These are phyloP conservation scores for Nymphicus hollandicus DNA, from an alignment of 2,113 vertebrate genomes.

Conservation along the genomic window DNA sequence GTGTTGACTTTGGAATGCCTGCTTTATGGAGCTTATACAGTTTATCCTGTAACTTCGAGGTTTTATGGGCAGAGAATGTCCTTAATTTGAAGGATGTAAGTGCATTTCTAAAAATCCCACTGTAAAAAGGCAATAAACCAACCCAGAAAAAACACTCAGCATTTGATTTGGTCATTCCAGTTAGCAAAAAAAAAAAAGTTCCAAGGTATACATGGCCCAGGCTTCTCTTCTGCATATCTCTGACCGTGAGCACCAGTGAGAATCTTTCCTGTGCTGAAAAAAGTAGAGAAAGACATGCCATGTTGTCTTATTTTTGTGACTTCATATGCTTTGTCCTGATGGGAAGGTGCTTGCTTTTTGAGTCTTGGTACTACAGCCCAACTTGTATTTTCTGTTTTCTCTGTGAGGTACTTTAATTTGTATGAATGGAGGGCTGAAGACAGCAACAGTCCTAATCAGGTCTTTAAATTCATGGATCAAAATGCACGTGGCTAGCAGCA, in stretches of 20 bases:
- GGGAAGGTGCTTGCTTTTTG: neutral
- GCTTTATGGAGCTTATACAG: neutral
- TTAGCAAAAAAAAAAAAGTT: neutral
- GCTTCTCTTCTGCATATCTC: neutral
- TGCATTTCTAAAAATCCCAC: neutral
- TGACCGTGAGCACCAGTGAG: neutral
- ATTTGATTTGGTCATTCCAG: neutral
- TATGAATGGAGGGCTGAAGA: neutral
- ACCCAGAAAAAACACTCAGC: neutral
- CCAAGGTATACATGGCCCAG: neutral
- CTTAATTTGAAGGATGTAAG: neutral
- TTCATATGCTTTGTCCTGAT: neutral
- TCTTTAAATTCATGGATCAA: rapidly evolving
- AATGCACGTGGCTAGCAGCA: neutral
- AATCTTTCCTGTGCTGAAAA: neutral
- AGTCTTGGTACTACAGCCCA: neutral
- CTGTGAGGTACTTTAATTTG: neutral
- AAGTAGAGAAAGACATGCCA: neutral
- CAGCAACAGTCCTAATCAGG: neutral
- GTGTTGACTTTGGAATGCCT: neutral
- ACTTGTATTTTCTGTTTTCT: neutral
- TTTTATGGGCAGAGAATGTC: neutral
- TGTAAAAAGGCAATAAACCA: neutral
- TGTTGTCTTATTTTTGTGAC: neutral
- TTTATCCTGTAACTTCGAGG: neutral